Base-by-base conservation (phyloP, 2,797 vertebrate genomes). In the Sebastes iracundus region DNA sequence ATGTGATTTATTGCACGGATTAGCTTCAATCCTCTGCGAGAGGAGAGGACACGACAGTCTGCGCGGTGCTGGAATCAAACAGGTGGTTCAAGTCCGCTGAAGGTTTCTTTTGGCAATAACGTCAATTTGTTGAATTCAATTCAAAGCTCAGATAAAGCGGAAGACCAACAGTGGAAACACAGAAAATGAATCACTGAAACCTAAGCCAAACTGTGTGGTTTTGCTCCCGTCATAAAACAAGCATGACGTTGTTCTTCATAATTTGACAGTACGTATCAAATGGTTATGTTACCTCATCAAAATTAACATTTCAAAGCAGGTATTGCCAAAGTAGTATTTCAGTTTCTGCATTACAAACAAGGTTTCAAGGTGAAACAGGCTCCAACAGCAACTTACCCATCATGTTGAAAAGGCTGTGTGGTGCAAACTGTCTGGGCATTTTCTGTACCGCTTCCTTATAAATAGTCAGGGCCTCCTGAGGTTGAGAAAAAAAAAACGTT, bases 371-470 rank as follows among this genome's bases (percentile, higher is more conserved):
- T 42, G n/a, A 53, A 71, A 55, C 53, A 65, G 53, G 4, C 55
- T 38, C 35, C 8, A 52, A 49, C 65, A 32, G 33, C 22, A 20
- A 95, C 97, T 96, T 88, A 99, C 98, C 98, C 96, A 99, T 98
- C 98, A 99, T 99, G 91, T 99, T 99, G 92, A 97, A 99, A 66
- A 99, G 96, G 88, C 98, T 99, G 91, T 99, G 98, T 7, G 97
- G 97, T 71, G 97, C 97, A 95, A 99, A 99, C 82, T 99, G 98
- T 53, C 94, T 95, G 5, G 98, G 98, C 98, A 99, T 99, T 94
- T 98, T 99, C 93, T 97, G 97, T 93, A 98, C 95, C 32, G 98
- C 97, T 85, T 97, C 96, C 95, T 96, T 94, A 80, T 95, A 96
- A 79, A 93, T 30, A 52, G 93, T 88, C 72, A 95, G 77, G 14